A percentile compares a stretch with the other conserved stretches of the same genome.
phyloP scores from a whole-genome alignment of 2,113 vertebrate genomes.

The Nerophis ophidion region DNA sequence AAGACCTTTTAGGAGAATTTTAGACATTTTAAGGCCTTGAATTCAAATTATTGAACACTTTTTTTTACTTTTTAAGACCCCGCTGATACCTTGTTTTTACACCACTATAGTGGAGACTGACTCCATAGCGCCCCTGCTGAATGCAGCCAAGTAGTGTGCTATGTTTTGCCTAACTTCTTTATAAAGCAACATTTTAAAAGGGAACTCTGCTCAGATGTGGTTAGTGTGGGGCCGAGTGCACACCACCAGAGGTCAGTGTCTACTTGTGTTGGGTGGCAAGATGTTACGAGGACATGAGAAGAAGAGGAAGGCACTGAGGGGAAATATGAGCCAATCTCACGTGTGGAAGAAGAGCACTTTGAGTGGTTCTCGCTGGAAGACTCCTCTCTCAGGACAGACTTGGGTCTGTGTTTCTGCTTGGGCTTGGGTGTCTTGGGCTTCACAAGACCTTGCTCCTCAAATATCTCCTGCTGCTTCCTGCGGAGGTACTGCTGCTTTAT shows the following conservation, averaged over 20 bases:
- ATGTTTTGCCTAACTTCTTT: no score
- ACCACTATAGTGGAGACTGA: no score
- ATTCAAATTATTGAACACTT: no score
- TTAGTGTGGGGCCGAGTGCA: background rate
- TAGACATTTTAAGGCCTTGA: no score
- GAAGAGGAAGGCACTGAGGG: background rate
- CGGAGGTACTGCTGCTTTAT: slow-evolving; percentile 94
- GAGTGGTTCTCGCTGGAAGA: slow-evolving; percentile 76
- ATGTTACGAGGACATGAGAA: background rate
- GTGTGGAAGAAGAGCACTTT: slow-evolving; percentile 77
- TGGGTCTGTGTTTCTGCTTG: slow-evolving; percentile 81
- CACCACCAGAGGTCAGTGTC: background rate
- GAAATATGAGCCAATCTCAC: slow-evolving; percentile 65
- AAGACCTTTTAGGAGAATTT: no score
- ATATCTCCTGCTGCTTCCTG: slow-evolving; percentile 87
- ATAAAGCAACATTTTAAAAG: no score
- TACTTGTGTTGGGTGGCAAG: background rate
- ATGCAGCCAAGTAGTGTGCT: no score
- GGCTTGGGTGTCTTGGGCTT: slow-evolving; percentile 81
- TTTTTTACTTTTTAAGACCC: no score
- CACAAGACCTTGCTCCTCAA: slow-evolving; percentile 87
- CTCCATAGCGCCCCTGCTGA: no score
- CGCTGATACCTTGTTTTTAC: no score
- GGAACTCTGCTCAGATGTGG: no score
- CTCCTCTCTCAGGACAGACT: slow-evolving; percentile 84